Evolutionary conservation across 2,113 vertebrate species (phyloP).

Genomic region (Grallaria varia): DNA sequence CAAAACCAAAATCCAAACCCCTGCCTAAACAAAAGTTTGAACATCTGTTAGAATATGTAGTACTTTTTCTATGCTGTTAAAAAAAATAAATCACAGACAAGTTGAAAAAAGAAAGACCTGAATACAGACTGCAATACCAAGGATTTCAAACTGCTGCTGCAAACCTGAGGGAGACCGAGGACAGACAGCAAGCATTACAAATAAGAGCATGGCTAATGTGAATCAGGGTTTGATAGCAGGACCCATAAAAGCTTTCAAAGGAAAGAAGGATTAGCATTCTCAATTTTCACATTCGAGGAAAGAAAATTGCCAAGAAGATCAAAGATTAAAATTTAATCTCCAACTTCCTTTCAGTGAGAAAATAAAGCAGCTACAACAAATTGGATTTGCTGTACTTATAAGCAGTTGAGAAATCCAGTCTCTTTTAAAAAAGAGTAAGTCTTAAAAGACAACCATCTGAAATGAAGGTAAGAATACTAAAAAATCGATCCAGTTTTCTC

Average conservation of each 20-base stretch:
- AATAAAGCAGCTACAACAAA: conserved; percentile 22
- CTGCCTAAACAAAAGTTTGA: neutral
- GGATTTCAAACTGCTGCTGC: neutral
- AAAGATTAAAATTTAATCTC: conserved; percentile 13
- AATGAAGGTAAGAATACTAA: neutral
- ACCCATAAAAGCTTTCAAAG: neutral
- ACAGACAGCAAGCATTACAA: neutral
- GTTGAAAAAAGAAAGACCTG: neutral
- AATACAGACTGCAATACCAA: neutral
- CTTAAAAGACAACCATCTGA: neutral
- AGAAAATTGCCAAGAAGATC: neutral
- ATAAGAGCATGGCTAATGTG: neutral
- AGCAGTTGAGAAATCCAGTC: neutral
- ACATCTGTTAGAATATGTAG: neutral
- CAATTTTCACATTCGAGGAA: neutral
- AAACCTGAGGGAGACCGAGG: neutral
- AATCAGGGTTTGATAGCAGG: neutral
- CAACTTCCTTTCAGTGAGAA: neutral
- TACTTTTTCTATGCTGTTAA: neutral
- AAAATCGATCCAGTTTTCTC: neutral
- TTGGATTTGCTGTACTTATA: conserved; percentile 20
- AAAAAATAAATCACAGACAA: neutral
- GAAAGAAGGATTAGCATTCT: conserved; percentile 8
- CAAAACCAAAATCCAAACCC: neutral
- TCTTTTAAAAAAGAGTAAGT: neutral